Evolutionary conservation across 2,797 vertebrate species (phyloP).

Genomic region (Tadarida brasiliensis): DNA sequence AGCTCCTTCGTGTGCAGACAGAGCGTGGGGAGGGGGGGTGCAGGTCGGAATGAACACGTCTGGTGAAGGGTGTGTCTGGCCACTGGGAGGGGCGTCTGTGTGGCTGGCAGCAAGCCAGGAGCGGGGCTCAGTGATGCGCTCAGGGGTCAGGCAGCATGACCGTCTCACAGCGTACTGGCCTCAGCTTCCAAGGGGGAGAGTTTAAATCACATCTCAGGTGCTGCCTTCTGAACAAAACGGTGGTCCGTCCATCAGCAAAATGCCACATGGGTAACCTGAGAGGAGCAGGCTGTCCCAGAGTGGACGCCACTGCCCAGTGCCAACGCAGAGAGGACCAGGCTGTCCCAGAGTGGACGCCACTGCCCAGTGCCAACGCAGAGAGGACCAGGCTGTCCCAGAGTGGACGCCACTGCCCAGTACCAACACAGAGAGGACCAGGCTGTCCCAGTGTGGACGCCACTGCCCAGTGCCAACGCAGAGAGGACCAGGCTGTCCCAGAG

Average conservation of each 20-base stretch:
- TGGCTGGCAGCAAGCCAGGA: neutral
- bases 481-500: too few relatives aligned
- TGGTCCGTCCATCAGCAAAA: neutral
- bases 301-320: too few relatives aligned
- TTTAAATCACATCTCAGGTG: neutral
- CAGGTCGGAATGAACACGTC: neutral
- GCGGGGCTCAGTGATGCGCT: neutral
- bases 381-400: too few relatives aligned
- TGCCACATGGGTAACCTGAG: neutral
- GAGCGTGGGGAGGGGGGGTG: neutral
- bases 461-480: too few relatives aligned
- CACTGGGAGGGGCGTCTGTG: too few relatives aligned
- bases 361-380: too few relatives aligned
- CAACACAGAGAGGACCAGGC: too few relatives aligned
- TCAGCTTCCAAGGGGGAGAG: neutral
- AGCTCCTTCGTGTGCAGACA: neutral
- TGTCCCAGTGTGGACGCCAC: too few relatives aligned
- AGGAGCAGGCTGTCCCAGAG: neutral
- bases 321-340: too few relatives aligned
- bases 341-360: too few relatives aligned
- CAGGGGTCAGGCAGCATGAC: rapidly evolving
- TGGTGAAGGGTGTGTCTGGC: too few relatives aligned
- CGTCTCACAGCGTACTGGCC: neutral
- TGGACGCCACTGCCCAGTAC: too few relatives aligned
- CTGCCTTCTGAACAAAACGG: neutral